Percentiles rank a stretch among this genome's conserved stretches.
Evolutionary conservation across 2,113 vertebrate species (phyloP).

Genomic region (Limnothrissa miodon): DNA sequence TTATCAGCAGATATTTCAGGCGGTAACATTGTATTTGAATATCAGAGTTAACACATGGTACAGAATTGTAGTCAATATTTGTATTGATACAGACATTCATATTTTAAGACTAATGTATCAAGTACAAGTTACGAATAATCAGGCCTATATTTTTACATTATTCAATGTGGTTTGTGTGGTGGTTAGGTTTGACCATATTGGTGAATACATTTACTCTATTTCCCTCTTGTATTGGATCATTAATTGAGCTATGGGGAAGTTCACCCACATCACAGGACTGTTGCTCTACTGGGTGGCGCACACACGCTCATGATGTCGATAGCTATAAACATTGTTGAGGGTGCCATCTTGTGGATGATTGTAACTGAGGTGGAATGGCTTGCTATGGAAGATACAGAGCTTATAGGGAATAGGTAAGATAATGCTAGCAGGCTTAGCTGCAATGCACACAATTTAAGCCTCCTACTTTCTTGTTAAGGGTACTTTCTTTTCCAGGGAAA

Average conservation of each 20-base stretch:
- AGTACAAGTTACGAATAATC: not conserved
- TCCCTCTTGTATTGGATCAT: not conserved
- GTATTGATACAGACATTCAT: not conserved
- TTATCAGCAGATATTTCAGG: slow-evolving; percentile 3
- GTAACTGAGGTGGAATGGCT: not conserved
- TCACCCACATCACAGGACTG: not conserved
- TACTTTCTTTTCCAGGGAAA: not conserved
- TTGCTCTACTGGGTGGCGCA: not conserved
- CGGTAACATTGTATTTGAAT: not conserved
- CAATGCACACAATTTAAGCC: not conserved
- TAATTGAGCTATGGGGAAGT: not conserved
- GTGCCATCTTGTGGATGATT: slow-evolving; percentile 27
- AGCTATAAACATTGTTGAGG: not conserved
- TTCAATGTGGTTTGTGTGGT: not conserved
- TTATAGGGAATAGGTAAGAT: not conserved
- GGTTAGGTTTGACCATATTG: not conserved
- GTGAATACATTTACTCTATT: not conserved
- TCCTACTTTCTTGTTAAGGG: not conserved
- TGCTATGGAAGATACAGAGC: not conserved
- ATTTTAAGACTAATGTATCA: not conserved
- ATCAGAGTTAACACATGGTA: not conserved
- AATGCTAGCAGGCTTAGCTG: not conserved
- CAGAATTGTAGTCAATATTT: not conserved
- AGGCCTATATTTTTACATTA: not conserved
- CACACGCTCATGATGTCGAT: not conserved